Conservation (phyloP, 2,888 invertebrate species). For the Hypercompe scribonia region DNA sequence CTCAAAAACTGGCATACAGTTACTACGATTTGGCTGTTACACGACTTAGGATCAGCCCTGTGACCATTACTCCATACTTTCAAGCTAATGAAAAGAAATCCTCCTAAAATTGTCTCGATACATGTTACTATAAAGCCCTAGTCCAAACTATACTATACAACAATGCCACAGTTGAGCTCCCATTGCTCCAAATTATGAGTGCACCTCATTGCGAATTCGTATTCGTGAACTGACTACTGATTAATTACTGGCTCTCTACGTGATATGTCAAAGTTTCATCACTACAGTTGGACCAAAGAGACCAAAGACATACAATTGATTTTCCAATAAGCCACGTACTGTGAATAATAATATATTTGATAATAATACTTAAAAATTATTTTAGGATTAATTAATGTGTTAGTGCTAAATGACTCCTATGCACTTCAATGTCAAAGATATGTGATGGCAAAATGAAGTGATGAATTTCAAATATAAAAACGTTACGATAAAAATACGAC, state of each 20-base stretch:
- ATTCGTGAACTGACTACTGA: constrained; percentile 59
- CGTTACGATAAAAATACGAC: too few relatives aligned
- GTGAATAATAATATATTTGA: constrained; percentile 44
- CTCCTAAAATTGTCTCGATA: not conserved
- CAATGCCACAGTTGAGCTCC: constrained; percentile 18
- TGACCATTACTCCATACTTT: not conserved
- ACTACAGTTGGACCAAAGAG: constrained; percentile 33
- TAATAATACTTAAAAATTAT: constrained; percentile 35
- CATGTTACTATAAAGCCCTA: not conserved
- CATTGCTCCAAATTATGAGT: constrained; percentile 43
- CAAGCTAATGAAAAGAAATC: not conserved
- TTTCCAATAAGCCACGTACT: constrained; percentile 44
- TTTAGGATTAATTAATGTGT: constrained; percentile 39
- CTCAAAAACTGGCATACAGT: not conserved
- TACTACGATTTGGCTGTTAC: not conserved
- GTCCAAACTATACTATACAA: not conserved
- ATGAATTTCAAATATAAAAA: not conserved
- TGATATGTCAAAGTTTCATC: constrained; percentile 59
- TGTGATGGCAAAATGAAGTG: not conserved
- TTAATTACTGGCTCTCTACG: constrained; percentile 58
- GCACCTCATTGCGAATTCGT: constrained; percentile 51
- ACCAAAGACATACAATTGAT: constrained; percentile 44
- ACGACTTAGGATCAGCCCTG: not conserved
- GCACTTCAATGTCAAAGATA: not conserved
- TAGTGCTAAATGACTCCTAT: constrained; percentile 11